phyloP scores from a whole-genome alignment of 2,113 vertebrate species.

The Crotophaga sulcirostris region DNA sequence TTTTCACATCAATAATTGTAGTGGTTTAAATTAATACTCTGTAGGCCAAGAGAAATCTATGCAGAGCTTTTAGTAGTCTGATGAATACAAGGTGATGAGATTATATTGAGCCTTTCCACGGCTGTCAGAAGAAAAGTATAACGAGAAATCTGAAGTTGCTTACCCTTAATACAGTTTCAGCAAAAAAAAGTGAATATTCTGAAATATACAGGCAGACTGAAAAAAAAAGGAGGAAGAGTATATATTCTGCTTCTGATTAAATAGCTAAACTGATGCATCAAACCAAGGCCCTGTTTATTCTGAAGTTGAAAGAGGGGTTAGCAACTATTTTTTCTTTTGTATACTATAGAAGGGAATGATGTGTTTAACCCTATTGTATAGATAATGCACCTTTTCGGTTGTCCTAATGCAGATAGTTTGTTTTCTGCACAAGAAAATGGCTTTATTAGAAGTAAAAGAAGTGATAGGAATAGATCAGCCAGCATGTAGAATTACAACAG shows the following conservation, averaged over 20 bases:
- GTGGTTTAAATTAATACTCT: neutral
- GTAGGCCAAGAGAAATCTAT: neutral
- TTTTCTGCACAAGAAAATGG: neutral
- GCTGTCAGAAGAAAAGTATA: slow-evolving; percentile 24
- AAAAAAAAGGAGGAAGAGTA: neutral
- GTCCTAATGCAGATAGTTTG: neutral
- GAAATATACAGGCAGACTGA: neutral
- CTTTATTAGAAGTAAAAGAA: neutral
- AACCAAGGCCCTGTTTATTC: neutral
- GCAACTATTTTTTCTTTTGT: neutral
- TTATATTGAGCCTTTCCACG: slow-evolving; percentile 22
- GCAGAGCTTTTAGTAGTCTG: slow-evolving; percentile 7
- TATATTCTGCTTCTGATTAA: neutral
- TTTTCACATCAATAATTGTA: neutral
- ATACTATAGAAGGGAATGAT: neutral
- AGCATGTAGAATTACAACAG: neutral
- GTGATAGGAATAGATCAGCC: neutral
- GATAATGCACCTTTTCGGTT: neutral
- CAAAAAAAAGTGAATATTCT: neutral
- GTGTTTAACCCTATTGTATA: neutral
- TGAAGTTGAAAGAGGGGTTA: neutral
- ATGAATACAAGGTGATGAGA: slow-evolving; percentile 19
- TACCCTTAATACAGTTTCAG: neutral
- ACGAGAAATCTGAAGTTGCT: slow-evolving; percentile 1
- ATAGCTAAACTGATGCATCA: neutral